phyloP scores from a whole-genome alignment of 92 coral and sea anemone species.

The Pocillopora grandis region DNA sequence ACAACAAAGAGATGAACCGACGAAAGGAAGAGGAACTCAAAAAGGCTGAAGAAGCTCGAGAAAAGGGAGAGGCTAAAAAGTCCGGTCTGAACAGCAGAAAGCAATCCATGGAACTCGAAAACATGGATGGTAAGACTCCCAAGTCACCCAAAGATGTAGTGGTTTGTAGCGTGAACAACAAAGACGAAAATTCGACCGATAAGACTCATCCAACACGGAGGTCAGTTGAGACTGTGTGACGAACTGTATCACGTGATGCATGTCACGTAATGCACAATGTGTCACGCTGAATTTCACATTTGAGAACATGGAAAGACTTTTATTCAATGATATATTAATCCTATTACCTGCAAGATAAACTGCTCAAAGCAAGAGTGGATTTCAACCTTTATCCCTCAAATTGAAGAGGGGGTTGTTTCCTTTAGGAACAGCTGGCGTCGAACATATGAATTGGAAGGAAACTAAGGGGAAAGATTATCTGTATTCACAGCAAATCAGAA shows the following conservation, averaged over 20 bases:
- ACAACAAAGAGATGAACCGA: slow-evolving; percentile 96
- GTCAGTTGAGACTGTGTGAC: neutral
- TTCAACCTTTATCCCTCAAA: neutral
- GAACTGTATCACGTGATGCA: neutral
- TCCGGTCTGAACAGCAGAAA: slow-evolving; percentile 44
- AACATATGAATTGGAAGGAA: neutral
- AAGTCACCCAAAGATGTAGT: slow-evolving; percentile 62
- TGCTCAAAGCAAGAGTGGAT: neutral
- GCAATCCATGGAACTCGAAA: slow-evolving; percentile 31
- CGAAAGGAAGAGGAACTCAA: slow-evolving; percentile 85
- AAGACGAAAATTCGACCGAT: slow-evolving; percentile 67
- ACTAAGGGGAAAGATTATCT: too few relatives aligned
- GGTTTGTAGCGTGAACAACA: slow-evolving; percentile 70
- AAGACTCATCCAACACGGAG: slow-evolving; percentile 61
- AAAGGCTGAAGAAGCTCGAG: slow-evolving; percentile 77
- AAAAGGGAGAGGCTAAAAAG: slow-evolving; percentile 39
- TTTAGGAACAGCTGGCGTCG: neutral
- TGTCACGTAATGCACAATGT: too few relatives aligned
- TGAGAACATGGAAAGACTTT: slow-evolving; percentile 3
- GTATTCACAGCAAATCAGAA: neutral
- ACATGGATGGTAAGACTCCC: slow-evolving; percentile 43
- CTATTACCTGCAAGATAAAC: slow-evolving; percentile 18
- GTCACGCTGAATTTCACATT: slow-evolving; percentile 12
- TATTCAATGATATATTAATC: neutral
- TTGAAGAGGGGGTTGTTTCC: neutral